These are phyloP conservation scores for Meiosimyza platycephala DNA, from an alignment of 2,888 invertebrate genomes.

Conservation along the genomic window DNA sequence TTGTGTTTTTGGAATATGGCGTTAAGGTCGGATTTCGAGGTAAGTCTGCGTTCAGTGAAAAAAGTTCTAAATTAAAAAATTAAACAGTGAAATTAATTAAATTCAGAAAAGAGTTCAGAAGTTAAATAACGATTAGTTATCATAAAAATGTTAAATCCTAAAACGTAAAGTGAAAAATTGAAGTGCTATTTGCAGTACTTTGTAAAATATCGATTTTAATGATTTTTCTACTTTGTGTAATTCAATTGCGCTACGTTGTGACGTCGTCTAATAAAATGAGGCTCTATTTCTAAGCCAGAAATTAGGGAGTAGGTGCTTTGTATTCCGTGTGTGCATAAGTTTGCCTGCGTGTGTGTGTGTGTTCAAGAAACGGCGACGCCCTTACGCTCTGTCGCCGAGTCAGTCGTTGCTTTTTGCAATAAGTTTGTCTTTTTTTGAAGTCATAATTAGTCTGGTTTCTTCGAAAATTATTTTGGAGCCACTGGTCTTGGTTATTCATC, in stretches of 20 bases:
- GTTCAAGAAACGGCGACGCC: constrained; percentile 39
- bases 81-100: not conserved
- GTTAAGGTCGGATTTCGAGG: constrained; percentile 67
- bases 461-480: not conserved
- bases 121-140: not conserved
- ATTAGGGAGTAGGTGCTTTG: not conserved
- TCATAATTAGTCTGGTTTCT: constrained; percentile 7
- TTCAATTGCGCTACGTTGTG: too few relatives aligned
- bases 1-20: constrained; percentile 59
- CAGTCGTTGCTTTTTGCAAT: not conserved
- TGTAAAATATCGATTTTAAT: too few relatives aligned
- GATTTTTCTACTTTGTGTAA: too few relatives aligned
- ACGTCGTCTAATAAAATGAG: too few relatives aligned
- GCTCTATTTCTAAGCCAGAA: too few relatives aligned
- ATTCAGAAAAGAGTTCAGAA: not conserved
- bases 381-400: constrained; percentile 22
- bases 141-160: not conserved
- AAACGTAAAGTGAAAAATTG: constrained; percentile 1
- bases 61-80: constrained; percentile 9
- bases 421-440: not conserved
- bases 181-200: not conserved
- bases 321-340: not conserved
- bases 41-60: constrained; percentile 50
- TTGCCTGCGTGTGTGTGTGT: constrained; percentile 12
- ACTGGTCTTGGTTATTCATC: constrained; percentile 20